Conservation (phyloP, 2,797 vertebrate species). For the Onychomys torridus region DNA sequence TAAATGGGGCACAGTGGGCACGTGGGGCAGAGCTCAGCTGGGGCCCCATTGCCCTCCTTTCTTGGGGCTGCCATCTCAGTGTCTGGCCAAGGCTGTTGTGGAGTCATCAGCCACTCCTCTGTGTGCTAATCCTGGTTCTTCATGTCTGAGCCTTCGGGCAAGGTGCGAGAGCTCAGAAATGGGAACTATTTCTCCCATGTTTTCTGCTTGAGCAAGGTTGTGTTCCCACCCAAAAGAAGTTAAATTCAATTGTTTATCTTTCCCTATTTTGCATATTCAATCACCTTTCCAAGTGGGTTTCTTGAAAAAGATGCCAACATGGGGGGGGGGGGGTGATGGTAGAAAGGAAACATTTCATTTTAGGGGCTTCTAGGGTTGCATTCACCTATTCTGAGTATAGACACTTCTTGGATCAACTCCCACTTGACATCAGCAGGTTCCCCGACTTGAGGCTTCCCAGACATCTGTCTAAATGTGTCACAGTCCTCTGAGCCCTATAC, state of each 20-base stretch:
- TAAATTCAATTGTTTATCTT: background rate
- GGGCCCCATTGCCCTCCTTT: background rate
- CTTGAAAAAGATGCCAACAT: background rate
- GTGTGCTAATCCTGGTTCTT: no score
- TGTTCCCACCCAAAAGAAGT: background rate
- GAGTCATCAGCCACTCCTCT: background rate
- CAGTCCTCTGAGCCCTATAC: rapidly evolving
- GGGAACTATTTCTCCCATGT: rapidly evolving
- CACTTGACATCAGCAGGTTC: background rate
- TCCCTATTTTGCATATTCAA: background rate
- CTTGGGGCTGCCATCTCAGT: background rate
- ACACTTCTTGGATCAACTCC: background rate
- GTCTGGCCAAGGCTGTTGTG: background rate
- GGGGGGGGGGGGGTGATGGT: background rate
- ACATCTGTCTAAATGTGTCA: background rate
- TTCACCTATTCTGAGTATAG: background rate
- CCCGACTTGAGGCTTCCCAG: background rate
- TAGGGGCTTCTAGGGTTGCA: background rate
- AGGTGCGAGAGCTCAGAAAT: background rate
- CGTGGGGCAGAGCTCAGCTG: background rate
- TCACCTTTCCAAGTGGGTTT: background rate
- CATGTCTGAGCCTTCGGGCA: background rate
- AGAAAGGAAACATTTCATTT: background rate
- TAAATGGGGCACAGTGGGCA: background rate
- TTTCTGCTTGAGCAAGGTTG: background rate